phyloP scores from a whole-genome alignment of 2,797 vertebrate species.

The Eremophila alpestris region DNA sequence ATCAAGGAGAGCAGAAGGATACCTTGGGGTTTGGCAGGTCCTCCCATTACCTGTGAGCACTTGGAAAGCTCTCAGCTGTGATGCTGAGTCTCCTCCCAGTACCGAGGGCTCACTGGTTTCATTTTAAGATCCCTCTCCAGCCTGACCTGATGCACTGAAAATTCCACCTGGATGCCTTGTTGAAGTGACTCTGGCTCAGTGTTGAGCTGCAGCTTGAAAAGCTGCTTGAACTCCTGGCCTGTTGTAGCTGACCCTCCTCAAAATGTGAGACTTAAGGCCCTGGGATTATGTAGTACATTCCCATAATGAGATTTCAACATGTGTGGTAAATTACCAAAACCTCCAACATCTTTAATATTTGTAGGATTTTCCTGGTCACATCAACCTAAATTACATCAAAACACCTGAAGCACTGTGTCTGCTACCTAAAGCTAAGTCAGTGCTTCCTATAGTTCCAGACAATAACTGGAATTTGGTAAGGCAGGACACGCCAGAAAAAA shows the following conservation, averaged over 20 bases:
- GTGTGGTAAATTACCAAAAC: not conserved
- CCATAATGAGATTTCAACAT: not conserved
- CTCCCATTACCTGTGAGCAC: not conserved
- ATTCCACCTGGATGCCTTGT: not conserved
- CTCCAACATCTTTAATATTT: not conserved
- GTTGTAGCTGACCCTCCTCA: not conserved
- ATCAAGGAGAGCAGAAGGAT: not conserved
- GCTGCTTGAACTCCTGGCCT: not conserved
- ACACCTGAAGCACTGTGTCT: not conserved
- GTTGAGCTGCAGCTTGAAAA: not conserved
- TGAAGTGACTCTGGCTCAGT: not conserved
- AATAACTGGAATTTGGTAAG: not conserved
- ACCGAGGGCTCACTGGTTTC: not conserved
- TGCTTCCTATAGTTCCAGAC: not conserved
- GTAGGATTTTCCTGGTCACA: not conserved
- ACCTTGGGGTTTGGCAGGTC: not conserved
- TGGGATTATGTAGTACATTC: rapidly evolving
- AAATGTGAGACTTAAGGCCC: not conserved
- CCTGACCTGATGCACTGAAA: not conserved
- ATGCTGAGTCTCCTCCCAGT: not conserved
- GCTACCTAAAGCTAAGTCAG: not conserved
- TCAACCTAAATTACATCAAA: not conserved
- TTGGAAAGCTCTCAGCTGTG: not conserved
- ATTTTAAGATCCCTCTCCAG: not conserved
- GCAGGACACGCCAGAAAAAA: not conserved